Evolutionary conservation across 1,140 invertebrate species (phyloP).

Genomic region (Diorhabda elongata): DNA sequence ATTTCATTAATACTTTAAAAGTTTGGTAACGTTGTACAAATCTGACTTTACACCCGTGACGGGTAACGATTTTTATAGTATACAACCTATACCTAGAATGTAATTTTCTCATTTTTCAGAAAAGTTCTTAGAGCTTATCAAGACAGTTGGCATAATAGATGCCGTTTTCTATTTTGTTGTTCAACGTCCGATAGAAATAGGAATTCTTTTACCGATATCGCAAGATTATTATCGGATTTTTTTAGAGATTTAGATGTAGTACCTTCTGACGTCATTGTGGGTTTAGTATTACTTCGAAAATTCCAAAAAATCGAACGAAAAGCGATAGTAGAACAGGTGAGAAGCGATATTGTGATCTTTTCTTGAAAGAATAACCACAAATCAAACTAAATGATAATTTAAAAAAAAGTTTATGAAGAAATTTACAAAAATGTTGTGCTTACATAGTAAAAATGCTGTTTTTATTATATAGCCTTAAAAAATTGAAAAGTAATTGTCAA

Average conservation of each 20-base stretch:
- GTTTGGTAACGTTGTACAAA: no score
- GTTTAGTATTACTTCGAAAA: conserved; percentile 74
- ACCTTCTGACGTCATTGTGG: conserved; percentile 84
- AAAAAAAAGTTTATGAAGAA: no score
- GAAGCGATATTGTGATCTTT: neutral
- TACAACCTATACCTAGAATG: no score
- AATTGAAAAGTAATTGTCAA: no score
- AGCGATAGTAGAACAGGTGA: conserved; percentile 71
- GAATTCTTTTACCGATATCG: conserved; percentile 84
- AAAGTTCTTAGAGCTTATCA: conserved; percentile 87
- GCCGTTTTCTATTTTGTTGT: conserved; percentile 81
- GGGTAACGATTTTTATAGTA: no score
- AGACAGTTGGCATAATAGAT: conserved; percentile 86
- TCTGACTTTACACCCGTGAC: no score
- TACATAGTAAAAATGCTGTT: no score
- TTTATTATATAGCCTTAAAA: no score
- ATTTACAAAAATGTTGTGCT: no score
- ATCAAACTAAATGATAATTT: no score
- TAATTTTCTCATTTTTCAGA: conserved; percentile 50
- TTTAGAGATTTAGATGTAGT: conserved; percentile 90
- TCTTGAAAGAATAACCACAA: no score
- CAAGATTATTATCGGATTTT: conserved; percentile 80
- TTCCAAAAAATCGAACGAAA: conserved; percentile 79
- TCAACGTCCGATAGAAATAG: conserved; percentile 75
- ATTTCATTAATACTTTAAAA: no score